phyloP scores from a whole-genome alignment of 2,888 invertebrate genomes.

The Gisinianus flammeolus region DNA sequence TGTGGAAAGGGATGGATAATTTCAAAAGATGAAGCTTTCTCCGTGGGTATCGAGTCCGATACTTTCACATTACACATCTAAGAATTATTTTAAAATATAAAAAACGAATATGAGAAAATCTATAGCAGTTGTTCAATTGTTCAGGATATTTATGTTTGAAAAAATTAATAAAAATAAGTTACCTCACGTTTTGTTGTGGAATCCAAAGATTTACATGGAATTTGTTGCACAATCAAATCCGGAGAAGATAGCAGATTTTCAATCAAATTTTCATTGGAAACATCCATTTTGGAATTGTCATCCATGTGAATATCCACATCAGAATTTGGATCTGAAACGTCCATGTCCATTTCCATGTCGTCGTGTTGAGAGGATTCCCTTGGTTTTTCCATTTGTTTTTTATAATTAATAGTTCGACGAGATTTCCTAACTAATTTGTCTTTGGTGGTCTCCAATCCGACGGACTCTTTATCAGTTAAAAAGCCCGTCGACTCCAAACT shows the following conservation, averaged over 20 bases:
- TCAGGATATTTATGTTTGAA: neutral
- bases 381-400: neutral
- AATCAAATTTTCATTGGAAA: neutral
- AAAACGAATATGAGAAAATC: neutral
- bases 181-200: neutral
- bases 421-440: neutral
- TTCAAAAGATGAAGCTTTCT: neutral
- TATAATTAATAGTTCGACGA: neutral
- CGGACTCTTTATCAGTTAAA: neutral
- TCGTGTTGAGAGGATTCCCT: neutral
- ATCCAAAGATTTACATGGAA: neutral
- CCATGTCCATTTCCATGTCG: neutral
- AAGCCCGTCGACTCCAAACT: neutral
- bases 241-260: neutral
- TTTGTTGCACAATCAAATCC: neutral
- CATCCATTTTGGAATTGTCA: neutral
- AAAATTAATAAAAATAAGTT: no score
- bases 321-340: neutral
- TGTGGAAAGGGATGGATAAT: neutral
- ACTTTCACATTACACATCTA: neutral
- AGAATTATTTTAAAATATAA: neutral
- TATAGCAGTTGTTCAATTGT: neutral
- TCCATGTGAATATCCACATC: neutral
- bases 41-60: neutral
- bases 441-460: no score